Evolutionary conservation across 2,888 invertebrate genomes (phyloP), one percentile per base, ranked within the genome.

Genomic region (Lampropteryx suffumata): DNA sequence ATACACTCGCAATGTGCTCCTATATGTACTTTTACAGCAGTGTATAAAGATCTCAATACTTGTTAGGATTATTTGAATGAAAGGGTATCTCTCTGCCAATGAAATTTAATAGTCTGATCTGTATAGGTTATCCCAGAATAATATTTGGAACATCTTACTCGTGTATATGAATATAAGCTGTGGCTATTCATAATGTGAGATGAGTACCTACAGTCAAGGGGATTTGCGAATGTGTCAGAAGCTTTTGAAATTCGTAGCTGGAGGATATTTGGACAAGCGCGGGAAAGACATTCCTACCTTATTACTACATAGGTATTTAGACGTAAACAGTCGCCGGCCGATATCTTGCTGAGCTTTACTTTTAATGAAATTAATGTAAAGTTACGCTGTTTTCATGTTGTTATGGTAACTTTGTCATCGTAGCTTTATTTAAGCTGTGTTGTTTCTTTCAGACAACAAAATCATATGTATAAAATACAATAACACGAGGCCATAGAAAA

Each of bases 91-190:
- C 50, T 56, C 37, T 59, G 49, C 51, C 48, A 42, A 57, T 47
- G 36, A 47, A 30, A 14, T 34, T 44, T 34, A 46, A 48, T 47
- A 44, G 41, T 37, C 11, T 45, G 52, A 42, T 47, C 13, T 46
- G 47, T 51, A 52, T 54, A 43, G 46, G 44, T 37, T 49, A 54
- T 44, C 52, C 21, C 27, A 55, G 49, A 56, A 54, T 51, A 56
- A 29, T 44, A 49, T 52, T 48, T 49, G 50, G 43, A 54, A 43
- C 17, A 21, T 33, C 7, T 14, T 30, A 29, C 24, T 30, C 11
- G 30, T 11, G 17, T 21, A 4, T 28, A 9, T 12, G 17, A 3
- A 17, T 32, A 24, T 40, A 14, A 41, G 41, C 21, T 28, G 13
- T 11, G 11, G 30, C 21, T 27, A 9, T 7, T 13, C 11, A 34